A percentile compares a stretch with the other conserved stretches of the same genome.
Evolutionary conservation across 2,888 invertebrate species (phyloP).

Genomic region (Disparrhopalites patrizii): DNA sequence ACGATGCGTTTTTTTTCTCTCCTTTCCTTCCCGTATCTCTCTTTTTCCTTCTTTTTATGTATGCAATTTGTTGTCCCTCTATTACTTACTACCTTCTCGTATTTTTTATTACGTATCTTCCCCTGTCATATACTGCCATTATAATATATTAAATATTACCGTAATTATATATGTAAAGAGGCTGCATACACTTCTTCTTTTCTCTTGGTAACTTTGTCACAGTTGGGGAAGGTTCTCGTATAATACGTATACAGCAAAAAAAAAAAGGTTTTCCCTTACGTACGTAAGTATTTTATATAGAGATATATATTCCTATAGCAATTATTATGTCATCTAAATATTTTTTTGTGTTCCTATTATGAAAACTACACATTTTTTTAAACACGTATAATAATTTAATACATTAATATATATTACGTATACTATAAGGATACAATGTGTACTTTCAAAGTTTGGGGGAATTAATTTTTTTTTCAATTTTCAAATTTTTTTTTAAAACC

Average conservation of each 20-base stretch:
- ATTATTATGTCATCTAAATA: too few species aligned
- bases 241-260: conserved; percentile 4
- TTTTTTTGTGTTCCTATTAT: too few species aligned
- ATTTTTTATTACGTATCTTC: too few species aligned
- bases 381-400: not conserved
- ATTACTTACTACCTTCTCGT: not conserved
- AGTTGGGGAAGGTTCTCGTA: conserved; percentile 21
- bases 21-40: not conserved
- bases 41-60: not conserved
- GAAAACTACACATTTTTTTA: too few species aligned
- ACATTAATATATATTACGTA: not conserved
- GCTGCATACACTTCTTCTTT: too few species aligned
- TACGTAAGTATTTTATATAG: too few species aligned
- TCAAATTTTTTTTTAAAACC: too few species aligned
- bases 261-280: too few species aligned
- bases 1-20: not conserved
- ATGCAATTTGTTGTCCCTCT: not conserved
- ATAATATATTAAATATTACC: not conserved
- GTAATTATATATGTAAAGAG: not conserved
- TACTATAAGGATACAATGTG: conserved; percentile 7
- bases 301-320: too few species aligned
- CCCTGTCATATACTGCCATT: conserved; percentile 6
- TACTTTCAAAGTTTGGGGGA: too few species aligned
- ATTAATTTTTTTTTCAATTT: too few species aligned
- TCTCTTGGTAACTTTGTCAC: conserved; percentile 26